Percentiles rank a stretch among this genome's conserved stretches.
These are phyloP conservation scores for Halictus ligatus DNA, from an alignment of 2,888 invertebrate species.

Conservation along the genomic window DNA sequence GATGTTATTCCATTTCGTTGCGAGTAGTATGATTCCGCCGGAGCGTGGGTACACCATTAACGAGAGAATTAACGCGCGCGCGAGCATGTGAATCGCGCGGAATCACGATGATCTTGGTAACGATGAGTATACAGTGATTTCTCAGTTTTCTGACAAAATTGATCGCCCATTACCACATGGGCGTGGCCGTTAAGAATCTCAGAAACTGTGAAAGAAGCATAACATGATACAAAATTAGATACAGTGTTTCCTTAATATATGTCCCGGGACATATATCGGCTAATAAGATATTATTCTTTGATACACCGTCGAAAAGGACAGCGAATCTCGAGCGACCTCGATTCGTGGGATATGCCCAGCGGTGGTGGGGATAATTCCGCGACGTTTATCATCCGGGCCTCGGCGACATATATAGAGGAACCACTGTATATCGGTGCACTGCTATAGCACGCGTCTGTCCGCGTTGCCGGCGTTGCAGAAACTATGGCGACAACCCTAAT, in stretches of 20 bases:
- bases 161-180: neutral
- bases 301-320: too few species aligned
- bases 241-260: too few species aligned
- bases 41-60: slow-evolving; percentile 27
- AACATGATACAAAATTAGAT: neutral
- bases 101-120: slow-evolving; percentile 23
- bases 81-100: slow-evolving; percentile 11
- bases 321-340: too few species aligned
- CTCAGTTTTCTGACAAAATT: neutral
- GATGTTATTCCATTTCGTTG: slow-evolving; percentile 4
- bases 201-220: neutral
- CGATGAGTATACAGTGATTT: neutral
- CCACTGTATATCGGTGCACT: neutral
- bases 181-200: neutral
- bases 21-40: slow-evolving; percentile 15
- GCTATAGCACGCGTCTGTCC: slow-evolving; percentile 1
- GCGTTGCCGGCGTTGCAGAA: slow-evolving; percentile 26
- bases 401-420: too few species aligned
- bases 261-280: too few species aligned
- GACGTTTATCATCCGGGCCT: too few species aligned
- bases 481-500: neutral
- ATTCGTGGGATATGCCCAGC: too few species aligned
- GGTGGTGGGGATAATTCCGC: too few species aligned
- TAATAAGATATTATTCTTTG: too few species aligned
- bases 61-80: slow-evolving; percentile 22